phyloP scores from a whole-genome alignment of 1,140 invertebrate genomes.

The Aphelinus atriplicis region DNA sequence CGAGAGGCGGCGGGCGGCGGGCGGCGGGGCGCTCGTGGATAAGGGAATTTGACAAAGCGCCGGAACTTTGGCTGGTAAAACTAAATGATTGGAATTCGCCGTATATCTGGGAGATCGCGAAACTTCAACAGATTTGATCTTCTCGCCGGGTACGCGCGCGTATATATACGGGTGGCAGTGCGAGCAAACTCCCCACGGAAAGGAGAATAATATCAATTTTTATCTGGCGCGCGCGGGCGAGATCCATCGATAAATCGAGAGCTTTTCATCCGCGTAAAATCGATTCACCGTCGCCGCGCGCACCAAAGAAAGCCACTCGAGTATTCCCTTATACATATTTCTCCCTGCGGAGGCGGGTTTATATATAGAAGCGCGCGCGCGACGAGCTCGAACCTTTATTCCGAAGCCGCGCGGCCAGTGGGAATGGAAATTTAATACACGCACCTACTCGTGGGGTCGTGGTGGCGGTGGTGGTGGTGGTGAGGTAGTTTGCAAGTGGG shows the following conservation, averaged over 20 bases:
- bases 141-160: neutral
- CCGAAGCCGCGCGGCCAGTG: constrained; percentile 1
- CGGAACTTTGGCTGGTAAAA: constrained; percentile 4
- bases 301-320: neutral
- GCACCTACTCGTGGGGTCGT: neutral
- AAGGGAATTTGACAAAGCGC: neutral
- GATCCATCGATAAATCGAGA: too few species aligned
- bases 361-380: neutral
- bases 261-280: neutral
- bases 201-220: constrained; percentile 13
- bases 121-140: constrained; percentile 3
- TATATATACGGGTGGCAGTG: too few species aligned
- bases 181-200: neutral
- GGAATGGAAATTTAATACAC: constrained; percentile 17
- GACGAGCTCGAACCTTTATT: too few species aligned
- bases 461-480: neutral
- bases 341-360: too few species aligned
- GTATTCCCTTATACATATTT: neutral
- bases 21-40: neutral
- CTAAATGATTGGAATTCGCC: constrained; percentile 16
- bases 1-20: too few species aligned
- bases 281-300: neutral
- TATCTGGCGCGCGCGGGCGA: neutral
- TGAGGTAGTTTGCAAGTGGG: constrained; percentile 9
- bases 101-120: neutral